These are phyloP conservation scores for Dermochelys coriacea DNA, from an alignment of 2,797 vertebrate genomes.

Conservation along the genomic window DNA sequence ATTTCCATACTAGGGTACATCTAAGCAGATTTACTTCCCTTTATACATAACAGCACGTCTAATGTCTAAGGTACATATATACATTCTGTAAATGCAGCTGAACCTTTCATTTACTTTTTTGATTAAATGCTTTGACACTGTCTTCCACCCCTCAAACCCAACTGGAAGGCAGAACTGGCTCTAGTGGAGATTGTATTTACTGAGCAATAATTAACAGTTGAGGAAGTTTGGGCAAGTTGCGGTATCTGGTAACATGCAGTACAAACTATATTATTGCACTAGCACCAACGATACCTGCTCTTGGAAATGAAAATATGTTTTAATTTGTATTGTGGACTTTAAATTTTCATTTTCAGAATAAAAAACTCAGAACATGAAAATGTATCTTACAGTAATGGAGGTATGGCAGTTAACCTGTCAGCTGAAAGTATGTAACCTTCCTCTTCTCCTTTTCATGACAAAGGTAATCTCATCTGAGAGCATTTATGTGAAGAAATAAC, in stretches of 20 bases:
- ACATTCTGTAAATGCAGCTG: slow-evolving; percentile 53
- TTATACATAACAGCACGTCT: slow-evolving; percentile 53
- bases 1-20: slow-evolving; percentile 30
- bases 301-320: slow-evolving; percentile 75
- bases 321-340: slow-evolving; percentile 77
- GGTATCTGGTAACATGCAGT: slow-evolving; percentile 28
- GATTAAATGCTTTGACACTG: slow-evolving; percentile 54
- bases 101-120: slow-evolving; percentile 70
- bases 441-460: slow-evolving; percentile 83
- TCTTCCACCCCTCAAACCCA: slow-evolving; percentile 32
- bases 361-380: slow-evolving; percentile 73
- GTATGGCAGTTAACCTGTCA: slow-evolving; percentile 81
- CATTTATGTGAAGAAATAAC: slow-evolving; percentile 85
- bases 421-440: slow-evolving; percentile 82
- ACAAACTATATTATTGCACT: slow-evolving; percentile 43
- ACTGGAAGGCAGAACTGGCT: slow-evolving; percentile 37
- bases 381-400: slow-evolving; percentile 75
- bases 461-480: slow-evolving; percentile 83
- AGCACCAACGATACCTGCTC: slow-evolving; percentile 51
- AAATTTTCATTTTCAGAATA: slow-evolving; percentile 79
- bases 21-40: slow-evolving; percentile 41
- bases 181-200: slow-evolving; percentile 44
- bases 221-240: slow-evolving; percentile 65
- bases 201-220: slow-evolving; percentile 58
- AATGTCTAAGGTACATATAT: slow-evolving; percentile 35